These are phyloP conservation scores for Osmoderma eremita DNA, from an alignment of 2,888 invertebrate genomes.

Conservation along the genomic window DNA sequence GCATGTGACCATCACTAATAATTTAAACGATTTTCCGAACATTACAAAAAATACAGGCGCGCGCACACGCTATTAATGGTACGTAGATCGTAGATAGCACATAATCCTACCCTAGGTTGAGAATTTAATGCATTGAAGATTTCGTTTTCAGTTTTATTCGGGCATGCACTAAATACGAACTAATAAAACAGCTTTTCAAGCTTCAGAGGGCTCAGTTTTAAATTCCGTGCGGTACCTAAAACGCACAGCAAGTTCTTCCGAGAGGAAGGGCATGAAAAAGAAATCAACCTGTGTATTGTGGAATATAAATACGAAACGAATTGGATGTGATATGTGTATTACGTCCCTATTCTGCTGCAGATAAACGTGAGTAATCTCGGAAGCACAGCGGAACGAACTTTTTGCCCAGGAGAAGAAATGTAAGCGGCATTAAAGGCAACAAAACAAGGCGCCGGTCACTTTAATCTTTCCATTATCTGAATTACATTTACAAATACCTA, in stretches of 20 bases:
- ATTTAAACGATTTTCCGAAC: too few relatives aligned
- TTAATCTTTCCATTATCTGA: constrained; percentile 25
- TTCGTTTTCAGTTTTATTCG: background rate
- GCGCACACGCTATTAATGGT: too few relatives aligned
- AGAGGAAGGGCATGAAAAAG: background rate
- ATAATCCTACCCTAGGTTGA: too few relatives aligned
- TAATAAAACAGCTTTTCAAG: constrained; percentile 28
- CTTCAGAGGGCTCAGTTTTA: background rate
- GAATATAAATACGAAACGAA: constrained; percentile 22
- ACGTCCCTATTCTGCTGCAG: constrained; percentile 6
- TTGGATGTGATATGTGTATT: constrained; percentile 25
- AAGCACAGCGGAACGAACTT: constrained; percentile 10
- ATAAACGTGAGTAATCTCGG: constrained; percentile 17
- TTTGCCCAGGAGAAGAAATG: constrained; percentile 2
- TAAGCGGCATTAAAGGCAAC: constrained; percentile 17
- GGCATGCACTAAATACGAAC: background rate
- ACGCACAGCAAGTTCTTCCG: background rate
- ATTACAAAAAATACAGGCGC: too few relatives aligned
- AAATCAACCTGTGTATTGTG: background rate
- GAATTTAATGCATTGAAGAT: too few relatives aligned
- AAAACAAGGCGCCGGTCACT: constrained; percentile 23
- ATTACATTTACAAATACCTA: constrained; percentile 30
- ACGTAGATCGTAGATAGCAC: too few relatives aligned
- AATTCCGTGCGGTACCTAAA: background rate
- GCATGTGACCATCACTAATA: too few relatives aligned